A percentile compares a stretch with the other conserved stretches of the same genome.
phyloP scores from a whole-genome alignment of 2,797 vertebrate species.

The Ctenopoma multispine region DNA sequence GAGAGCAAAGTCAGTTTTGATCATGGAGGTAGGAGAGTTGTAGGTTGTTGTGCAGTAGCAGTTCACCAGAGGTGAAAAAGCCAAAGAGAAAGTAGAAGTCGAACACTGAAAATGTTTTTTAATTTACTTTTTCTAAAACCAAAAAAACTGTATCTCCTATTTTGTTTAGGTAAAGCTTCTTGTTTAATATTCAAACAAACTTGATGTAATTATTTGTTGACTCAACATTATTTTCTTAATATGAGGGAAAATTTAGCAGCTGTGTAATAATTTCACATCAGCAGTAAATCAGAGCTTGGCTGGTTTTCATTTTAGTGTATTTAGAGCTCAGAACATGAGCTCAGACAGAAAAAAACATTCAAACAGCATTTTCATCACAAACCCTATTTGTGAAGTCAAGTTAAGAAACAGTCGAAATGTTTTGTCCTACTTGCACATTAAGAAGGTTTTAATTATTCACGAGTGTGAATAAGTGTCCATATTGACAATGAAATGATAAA shows the following conservation, averaged over 20 bases:
- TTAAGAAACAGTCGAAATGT: too few relatives aligned
- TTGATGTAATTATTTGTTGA: neutral
- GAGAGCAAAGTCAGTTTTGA: conserved; percentile 69
- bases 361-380: neutral
- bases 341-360: neutral
- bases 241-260: neutral
- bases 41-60: conserved; percentile 46
- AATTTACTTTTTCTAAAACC: conserved; percentile 4
- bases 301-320: conserved; percentile 1
- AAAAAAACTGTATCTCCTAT: neutral
- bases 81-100: conserved; percentile 11
- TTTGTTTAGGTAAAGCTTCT: neutral
- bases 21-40: conserved; percentile 62
- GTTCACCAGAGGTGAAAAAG: conserved; percentile 38
- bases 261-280: neutral
- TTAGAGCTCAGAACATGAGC: neutral
- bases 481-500: neutral
- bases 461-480: neutral
- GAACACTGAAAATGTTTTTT: neutral
- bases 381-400: neutral
- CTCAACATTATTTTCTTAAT: neutral
- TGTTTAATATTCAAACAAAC: neutral
- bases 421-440: too few relatives aligned
- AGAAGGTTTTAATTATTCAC: too few relatives aligned
- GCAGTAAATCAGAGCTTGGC: neutral